Percentiles rank a stretch among this genome's conserved stretches.
These are phyloP conservation scores for Siniperca chuatsi DNA, from an alignment of 2,113 vertebrate species.

Conservation along the genomic window DNA sequence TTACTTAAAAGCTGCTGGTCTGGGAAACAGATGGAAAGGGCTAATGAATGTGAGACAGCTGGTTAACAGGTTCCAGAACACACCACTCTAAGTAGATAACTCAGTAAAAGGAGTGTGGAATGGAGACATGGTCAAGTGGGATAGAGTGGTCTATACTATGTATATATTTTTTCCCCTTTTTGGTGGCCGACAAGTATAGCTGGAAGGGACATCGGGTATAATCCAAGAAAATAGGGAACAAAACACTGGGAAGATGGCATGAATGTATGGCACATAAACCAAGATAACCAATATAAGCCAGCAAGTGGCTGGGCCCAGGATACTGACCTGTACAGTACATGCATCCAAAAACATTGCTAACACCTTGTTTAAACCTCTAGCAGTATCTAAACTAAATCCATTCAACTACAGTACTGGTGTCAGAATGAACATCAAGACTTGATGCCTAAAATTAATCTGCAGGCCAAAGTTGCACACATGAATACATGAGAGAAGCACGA, in stretches of 20 bases:
- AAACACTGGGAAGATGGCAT: too few species aligned
- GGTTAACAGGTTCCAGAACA: constrained; percentile 48
- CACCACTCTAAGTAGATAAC: constrained; percentile 28
- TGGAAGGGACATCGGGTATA: neutral
- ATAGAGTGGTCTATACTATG: neutral
- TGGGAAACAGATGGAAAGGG: constrained; percentile 21
- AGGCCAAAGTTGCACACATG: too few species aligned
- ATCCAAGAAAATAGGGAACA: neutral
- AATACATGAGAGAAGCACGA: neutral
- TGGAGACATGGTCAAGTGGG: constrained; percentile 33
- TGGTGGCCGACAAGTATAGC: neutral
- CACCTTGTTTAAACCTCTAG: neutral
- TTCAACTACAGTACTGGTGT: neutral
- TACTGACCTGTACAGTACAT: neutral
- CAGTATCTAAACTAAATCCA: neutral
- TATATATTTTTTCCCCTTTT: neutral
- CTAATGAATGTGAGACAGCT: constrained; percentile 38
- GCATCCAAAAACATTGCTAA: neutral
- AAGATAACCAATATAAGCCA: too few species aligned
- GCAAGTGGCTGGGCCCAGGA: neutral
- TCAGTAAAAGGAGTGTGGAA: constrained; percentile 12
- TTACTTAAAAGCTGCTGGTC: constrained; percentile 43
- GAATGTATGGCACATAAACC: too few species aligned
- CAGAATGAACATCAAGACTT: neutral
- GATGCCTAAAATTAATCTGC: too few species aligned